phyloP scores from a whole-genome alignment of 2,888 invertebrate genomes.

The Drosophila nr. perissopoda region DNA sequence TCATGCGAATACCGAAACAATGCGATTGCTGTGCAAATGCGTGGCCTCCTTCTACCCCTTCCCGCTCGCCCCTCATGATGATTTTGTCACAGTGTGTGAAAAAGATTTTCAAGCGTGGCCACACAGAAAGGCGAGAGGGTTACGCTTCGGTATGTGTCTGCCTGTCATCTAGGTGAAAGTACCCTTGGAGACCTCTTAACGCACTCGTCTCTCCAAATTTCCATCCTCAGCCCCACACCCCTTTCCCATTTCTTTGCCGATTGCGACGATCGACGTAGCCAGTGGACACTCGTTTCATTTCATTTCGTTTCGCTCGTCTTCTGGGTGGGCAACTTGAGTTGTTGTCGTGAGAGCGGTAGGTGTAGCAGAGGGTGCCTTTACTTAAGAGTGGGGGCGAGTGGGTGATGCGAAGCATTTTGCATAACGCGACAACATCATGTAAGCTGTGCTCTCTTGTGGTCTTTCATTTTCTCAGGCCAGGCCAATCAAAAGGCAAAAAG shows the following conservation, averaged over 20 bases:
- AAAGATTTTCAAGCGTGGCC: conserved; percentile 62
- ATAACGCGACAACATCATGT: conserved; percentile 77
- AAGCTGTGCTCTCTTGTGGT: conserved; percentile 36
- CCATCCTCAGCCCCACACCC: neutral
- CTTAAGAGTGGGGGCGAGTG: conserved; percentile 2
- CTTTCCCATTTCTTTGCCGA: neutral
- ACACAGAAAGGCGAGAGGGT: conserved; percentile 31
- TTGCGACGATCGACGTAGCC: conserved; percentile 22
- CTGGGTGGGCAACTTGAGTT: conserved; percentile 67
- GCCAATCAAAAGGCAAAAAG: conserved; percentile 44
- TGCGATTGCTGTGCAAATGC: conserved; percentile 73
- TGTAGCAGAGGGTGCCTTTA: neutral
- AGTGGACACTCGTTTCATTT: conserved; percentile 37
- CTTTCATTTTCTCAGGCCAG: conserved; percentile 54
- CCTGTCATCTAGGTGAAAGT: conserved; percentile 68
- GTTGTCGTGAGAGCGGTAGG: conserved; percentile 24
- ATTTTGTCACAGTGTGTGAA: conserved; percentile 61
- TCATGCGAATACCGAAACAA: conserved; percentile 66
- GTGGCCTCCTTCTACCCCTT: conserved; percentile 12
- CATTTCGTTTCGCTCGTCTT: conserved; percentile 39
- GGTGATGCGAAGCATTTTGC: conserved; percentile 57
- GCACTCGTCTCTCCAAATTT: neutral
- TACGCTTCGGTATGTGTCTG: conserved; percentile 49
- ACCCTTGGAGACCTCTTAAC: conserved; percentile 34
- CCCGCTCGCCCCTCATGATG: neutral